Base-by-base conservation (phyloP, 2,888 invertebrate genomes). In the Taenaris catops region DNA sequence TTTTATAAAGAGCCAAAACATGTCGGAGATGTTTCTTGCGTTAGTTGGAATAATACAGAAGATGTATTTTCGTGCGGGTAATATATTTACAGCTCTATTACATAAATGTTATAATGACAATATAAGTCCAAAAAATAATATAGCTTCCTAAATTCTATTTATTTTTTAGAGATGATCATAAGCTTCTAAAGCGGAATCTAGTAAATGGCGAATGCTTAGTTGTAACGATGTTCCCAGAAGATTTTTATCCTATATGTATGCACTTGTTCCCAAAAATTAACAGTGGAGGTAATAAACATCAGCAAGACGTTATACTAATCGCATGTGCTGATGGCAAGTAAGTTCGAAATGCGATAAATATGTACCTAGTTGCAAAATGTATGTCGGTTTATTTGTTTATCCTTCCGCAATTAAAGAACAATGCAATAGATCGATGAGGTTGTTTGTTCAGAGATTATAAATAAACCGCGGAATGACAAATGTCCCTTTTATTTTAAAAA, bases 11-110 rank as follows among this genome's bases (percentile, higher is more conserved):
- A 92, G 55, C 91, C 92, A 8, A 91, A 93, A 37, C 93, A 95
- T 69, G 84, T 83, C 42, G 94, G 93, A 53, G 90, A 94, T n/a
- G 93, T 96, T 5, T 93, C 95, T 41, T 96, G 97, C 69, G 93
- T 97, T 6, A 94, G 94, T 49, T 99, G 98, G 98, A 94, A 94
- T 68, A 95, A 93, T 52, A 92, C 95, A 12, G 98, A 98, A 71
- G 98, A 98, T 73, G 93, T 97, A 26, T 96, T 94, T 79, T 96
- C 97, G 10, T 94, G 94, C 56, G 94, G 95, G 96, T 95, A 72
- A 73, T 75, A 64, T 3, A 2, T 20, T 27, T 33, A n/a, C n/a
- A n/a, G n/a, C n/a, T n/a, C n/a, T n/a, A n/a, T n/a, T n/a, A 16
- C 8, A 4, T 9, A n/a, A n/a, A n/a, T 26, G 21, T 8, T 20